These are phyloP conservation scores for Dermochelys coriacea DNA, from an alignment of 2,797 vertebrate genomes.

Conservation along the genomic window DNA sequence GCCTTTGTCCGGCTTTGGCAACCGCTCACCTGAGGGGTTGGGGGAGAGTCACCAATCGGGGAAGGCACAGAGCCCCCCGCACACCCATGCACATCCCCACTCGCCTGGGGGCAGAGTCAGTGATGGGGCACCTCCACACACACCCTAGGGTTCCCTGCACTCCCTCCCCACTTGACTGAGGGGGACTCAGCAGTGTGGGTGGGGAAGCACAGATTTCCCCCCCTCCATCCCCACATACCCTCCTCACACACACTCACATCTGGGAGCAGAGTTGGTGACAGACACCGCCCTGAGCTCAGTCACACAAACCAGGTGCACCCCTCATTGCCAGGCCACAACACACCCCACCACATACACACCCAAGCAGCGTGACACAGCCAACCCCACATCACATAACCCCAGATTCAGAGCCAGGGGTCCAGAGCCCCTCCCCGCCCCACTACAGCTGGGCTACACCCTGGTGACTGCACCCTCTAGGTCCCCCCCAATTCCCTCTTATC, in stretches of 20 bases:
- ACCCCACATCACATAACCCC: background rate
- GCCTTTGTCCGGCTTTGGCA: constrained; percentile 94
- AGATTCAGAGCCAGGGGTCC: no score
- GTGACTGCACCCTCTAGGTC: background rate
- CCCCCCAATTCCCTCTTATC: background rate
- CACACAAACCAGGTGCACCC: background rate
- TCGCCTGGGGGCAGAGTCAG: background rate
- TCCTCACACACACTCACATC: background rate
- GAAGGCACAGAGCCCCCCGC: fast-evolving
- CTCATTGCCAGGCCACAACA: background rate
- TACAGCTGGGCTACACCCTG: no score
- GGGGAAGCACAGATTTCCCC: background rate
- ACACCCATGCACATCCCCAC: background rate
- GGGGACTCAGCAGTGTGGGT: background rate
- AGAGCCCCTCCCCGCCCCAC: no score
- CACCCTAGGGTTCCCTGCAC: background rate
- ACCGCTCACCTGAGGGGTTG: constrained; percentile 85
- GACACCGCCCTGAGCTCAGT: background rate
- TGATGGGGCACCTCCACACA: background rate
- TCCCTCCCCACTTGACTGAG: background rate
- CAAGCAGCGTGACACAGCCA: background rate
- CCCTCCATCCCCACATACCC: background rate
- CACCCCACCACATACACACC: background rate
- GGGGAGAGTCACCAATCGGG: background rate
- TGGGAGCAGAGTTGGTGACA: background rate